Percentiles rank a stretch among this genome's conserved stretches.
Evolutionary conservation across 2,113 vertebrate species (phyloP).

Genomic region (Tragulus kanchil): DNA sequence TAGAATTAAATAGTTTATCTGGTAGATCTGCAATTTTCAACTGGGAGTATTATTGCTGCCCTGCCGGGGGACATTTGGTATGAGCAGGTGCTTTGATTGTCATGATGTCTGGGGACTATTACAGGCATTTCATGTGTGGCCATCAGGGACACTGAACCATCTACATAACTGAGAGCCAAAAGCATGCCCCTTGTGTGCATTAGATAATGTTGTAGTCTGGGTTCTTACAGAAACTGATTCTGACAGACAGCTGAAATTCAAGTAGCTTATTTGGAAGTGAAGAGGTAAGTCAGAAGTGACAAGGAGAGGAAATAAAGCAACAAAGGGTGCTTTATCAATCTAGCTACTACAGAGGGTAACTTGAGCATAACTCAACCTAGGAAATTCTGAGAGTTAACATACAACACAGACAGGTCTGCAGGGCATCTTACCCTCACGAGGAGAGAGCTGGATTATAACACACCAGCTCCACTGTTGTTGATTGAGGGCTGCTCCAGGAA

Average conservation of each 20-base stretch:
- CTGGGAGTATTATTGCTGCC: background rate
- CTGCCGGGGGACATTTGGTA: too few species aligned
- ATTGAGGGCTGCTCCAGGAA: background rate
- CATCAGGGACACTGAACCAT: background rate
- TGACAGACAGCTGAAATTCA: background rate
- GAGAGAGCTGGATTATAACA: background rate
- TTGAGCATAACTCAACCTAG: background rate
- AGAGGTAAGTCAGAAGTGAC: background rate
- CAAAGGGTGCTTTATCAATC: background rate
- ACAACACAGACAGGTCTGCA: background rate
- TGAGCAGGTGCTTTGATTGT: background rate
- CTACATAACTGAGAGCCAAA: background rate
- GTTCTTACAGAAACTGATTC: background rate
- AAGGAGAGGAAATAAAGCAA: background rate
- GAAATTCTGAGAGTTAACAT: background rate
- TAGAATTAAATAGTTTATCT: background rate
- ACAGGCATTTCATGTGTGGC: background rate
- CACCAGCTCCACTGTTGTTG: too few species aligned
- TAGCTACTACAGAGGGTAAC: background rate
- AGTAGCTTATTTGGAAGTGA: background rate
- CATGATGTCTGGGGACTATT: fast-evolving
- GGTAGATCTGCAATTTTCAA: background rate
- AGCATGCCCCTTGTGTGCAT: background rate
- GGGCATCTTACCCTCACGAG: background rate
- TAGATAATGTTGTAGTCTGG: background rate